Conservation (phyloP, 1,140 invertebrate species). For the Chlorops oryzae region DNA sequence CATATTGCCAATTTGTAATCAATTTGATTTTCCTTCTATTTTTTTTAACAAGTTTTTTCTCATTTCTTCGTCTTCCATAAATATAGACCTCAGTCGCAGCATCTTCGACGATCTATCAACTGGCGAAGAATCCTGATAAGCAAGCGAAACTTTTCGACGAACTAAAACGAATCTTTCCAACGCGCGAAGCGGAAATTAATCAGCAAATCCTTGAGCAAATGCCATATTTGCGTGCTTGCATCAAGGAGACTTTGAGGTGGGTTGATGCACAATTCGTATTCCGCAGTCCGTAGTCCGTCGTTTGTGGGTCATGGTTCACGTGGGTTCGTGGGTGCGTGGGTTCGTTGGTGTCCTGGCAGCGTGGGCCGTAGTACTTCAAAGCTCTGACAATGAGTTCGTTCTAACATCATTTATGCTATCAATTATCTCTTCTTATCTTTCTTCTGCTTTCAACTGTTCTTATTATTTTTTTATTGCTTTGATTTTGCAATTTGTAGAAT, state of each 20-base stretch:
- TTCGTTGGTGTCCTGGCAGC: too few relatives aligned
- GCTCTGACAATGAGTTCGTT: too few relatives aligned
- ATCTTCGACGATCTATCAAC: constrained; percentile 71
- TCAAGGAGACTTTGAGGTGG: constrained; percentile 84
- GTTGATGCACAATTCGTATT: too few relatives aligned
- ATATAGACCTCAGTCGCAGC: constrained; percentile 74
- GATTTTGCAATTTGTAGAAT: constrained; percentile 53
- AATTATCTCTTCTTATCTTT: too few relatives aligned
- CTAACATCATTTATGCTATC: too few relatives aligned
- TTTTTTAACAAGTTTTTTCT: background rate
- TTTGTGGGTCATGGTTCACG: too few relatives aligned
- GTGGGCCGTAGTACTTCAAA: too few relatives aligned
- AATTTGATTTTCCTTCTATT: background rate
- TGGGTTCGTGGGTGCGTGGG: too few relatives aligned
- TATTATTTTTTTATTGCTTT: constrained; percentile 5
- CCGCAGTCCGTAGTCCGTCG: too few relatives aligned
- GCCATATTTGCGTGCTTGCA: constrained; percentile 76
- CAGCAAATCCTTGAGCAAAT: constrained; percentile 62
- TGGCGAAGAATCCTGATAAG: constrained; percentile 67
- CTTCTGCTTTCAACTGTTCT: background rate
- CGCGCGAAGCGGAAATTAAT: constrained; percentile 53
- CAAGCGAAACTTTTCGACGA: constrained; percentile 69
- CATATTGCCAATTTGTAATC: background rate
- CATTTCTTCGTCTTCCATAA: too few relatives aligned
- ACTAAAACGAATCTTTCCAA: constrained; percentile 57